Conservation (phyloP, 2,888 invertebrate species). For the Macrophya annulata region DNA sequence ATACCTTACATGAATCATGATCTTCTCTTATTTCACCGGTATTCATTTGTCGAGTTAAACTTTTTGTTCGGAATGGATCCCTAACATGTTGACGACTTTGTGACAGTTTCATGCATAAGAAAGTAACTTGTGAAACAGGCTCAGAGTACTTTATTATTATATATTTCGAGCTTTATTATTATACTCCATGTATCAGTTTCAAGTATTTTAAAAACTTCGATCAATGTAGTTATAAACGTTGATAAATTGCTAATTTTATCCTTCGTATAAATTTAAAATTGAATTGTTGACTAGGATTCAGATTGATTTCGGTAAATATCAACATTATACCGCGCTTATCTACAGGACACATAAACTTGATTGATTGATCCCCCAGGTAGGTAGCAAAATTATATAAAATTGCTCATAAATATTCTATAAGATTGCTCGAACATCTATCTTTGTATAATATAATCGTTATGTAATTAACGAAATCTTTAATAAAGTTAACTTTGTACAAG, state of each 20-base stretch:
- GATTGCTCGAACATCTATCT: slow-evolving; percentile 1
- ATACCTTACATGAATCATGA: slow-evolving; percentile 1
- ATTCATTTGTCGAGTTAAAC: slow-evolving; percentile 29
- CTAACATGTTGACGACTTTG: neutral
- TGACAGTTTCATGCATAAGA: slow-evolving; percentile 46
- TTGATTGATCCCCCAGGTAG: neutral
- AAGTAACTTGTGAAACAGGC: neutral
- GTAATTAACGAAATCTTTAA: neutral
- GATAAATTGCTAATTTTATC: neutral
- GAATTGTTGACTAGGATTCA: neutral
- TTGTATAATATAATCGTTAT: neutral
- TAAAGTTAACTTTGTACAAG: neutral
- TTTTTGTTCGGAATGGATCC: slow-evolving; percentile 26
- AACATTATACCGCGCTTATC: neutral
- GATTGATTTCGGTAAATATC: neutral
- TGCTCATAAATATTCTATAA: slow-evolving; percentile 19
- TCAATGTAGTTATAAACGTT: neutral
- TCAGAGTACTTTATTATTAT: neutral
- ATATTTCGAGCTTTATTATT: slow-evolving; percentile 18
- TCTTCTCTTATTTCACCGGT: neutral
- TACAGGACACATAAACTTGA: neutral
- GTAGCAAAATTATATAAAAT: neutral
- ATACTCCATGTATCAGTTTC: neutral
- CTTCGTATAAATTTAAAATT: neutral
- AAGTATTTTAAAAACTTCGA: neutral